Percentiles rank a stretch among this genome's conserved stretches.
Conservation (phyloP, 2,797 vertebrate species). For the Bradypus variegatus region DNA sequence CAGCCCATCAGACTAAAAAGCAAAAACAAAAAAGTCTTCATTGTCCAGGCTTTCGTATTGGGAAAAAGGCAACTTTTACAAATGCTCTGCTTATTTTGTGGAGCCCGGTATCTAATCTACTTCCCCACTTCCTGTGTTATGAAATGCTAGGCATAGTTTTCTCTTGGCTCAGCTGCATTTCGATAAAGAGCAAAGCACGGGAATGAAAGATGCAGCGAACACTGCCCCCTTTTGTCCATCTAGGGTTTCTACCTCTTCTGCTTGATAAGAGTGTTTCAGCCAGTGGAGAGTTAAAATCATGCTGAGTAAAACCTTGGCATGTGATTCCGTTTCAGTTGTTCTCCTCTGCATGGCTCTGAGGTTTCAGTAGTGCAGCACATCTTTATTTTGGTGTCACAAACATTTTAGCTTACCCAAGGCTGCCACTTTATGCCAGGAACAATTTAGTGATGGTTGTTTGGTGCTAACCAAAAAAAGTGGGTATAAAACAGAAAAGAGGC, state of each 20-base stretch:
- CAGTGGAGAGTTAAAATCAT: background rate
- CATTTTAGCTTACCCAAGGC: background rate
- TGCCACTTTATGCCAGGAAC: background rate
- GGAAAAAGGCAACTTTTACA: constrained; percentile 10
- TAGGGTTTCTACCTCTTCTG: background rate
- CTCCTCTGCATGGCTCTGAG: constrained; percentile 48
- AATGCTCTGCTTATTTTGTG: background rate
- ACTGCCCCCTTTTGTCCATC: constrained; percentile 75
- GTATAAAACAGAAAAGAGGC: constrained; percentile 29
- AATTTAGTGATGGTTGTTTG: background rate
- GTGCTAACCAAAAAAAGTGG: background rate
- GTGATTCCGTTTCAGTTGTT: background rate
- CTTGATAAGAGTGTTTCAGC: accelerated
- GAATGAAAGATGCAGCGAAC: constrained; percentile 63
- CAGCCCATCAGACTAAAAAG: background rate
- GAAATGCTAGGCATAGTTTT: constrained; percentile 71
- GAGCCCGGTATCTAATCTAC: constrained; percentile 71
- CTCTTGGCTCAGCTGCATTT: constrained; percentile 36
- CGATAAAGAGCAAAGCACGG: background rate
- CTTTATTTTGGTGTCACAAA: constrained; percentile 35
- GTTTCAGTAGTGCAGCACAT: constrained; percentile 2
- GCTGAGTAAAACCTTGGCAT: background rate
- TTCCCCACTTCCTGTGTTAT: constrained; percentile 76
- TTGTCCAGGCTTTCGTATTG: background rate
- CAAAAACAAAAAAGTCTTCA: background rate